Base-by-base conservation (phyloP, 1,140 invertebrate genomes). In the Mactra quadrangularis region DNA sequence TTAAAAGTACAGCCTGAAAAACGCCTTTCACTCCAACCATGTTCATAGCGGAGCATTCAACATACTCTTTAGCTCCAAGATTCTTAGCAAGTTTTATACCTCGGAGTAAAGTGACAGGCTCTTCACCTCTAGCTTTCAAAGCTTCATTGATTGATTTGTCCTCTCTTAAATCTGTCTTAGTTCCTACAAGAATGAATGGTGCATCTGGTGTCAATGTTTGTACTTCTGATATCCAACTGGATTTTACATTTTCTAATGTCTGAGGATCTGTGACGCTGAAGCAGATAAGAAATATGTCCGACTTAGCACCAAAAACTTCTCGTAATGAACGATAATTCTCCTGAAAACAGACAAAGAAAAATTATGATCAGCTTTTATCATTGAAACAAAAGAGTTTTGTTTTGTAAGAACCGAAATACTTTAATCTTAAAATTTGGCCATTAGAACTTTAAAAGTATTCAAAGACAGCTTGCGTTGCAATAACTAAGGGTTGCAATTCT, bases 211-310 rank as follows among this genome's bases (percentile, higher is more conserved):
- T 99, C 92, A 99, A 97, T 76, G 94, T 92, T 86, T 93, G 92
- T 47, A 95, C 93, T 89, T 95, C 94, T 3, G 93, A 91, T 55
- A 92, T 87, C 94, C 94, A 92, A 94, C 99, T 99, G 82, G 98
- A 98, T 90, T 98, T 95, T 60, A 99, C 98, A 93, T 99, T 99
- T 93, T 99, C 98, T 94, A 99, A 98, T 84, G 97, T 98, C 17
- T 98, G 97, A 71, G 98, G 99, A 84, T 97, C 98, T 41, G 99
- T 98, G 84, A 99, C 98, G 90, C 98, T 99, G 94, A 99, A 99
- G 94, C 98, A 99, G 53, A 99, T 98, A 83, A 99, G 95, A 94
- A 99, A 99, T 70, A 99, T 98, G 94, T 99, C 98, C 35, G 98
- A 99, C 92, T 99, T 97, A 85, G 97, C 97, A 93, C 99, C 99